Base-by-base conservation (phyloP, 2,797 vertebrate genomes). In the Cynopterus sphinx region DNA sequence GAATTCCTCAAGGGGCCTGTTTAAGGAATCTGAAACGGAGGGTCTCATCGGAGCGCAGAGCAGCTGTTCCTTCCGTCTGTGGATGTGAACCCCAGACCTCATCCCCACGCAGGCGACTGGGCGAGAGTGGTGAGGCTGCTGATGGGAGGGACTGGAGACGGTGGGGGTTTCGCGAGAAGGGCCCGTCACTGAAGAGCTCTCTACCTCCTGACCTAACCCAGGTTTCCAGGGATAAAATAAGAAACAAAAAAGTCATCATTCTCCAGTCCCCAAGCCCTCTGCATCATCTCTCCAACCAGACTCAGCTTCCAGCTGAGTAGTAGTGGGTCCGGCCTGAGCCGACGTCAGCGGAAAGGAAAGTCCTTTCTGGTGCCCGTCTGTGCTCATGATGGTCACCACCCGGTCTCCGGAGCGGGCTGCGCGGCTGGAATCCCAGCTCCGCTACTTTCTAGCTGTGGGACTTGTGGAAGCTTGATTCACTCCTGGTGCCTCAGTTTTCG, bases 361-460 rank as follows among this genome's bases (percentile, higher is more conserved):
- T 59, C 57, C 39, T 53, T 53, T 53, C 71, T 0, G 22, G 75
- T 10, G 46, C 46, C 77, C 0, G 6, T 12, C 53, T 13, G 4
- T 0, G 7, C 75, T 46, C 31, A 0, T 2, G 0, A 6, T 0
- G 6, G 55, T 15, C 79, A 41, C 7, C 16, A 10, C 46, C 22
- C 6, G 0, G 2, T 16, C 53, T 21, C 59, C 6, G 41, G 41
- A 21, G 59, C 10, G 15, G 16, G 46, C 6, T 0, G 33, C 4
- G 4, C 5, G 9, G 46, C 43, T 24, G 43, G 15, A 22, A 28
- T 51, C 68, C 67, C 28, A 26, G 39, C 31, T 31, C 49, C 53
- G 70, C 41, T 71, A 2, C 73, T 89, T 9, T 36, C 21, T 39
- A 15, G 55, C 57, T 28, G 43, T 11, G 53, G 59, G 8, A 68